Conservation (phyloP, 1,140 invertebrate species). For the Gonioctena quinquepunctata region DNA sequence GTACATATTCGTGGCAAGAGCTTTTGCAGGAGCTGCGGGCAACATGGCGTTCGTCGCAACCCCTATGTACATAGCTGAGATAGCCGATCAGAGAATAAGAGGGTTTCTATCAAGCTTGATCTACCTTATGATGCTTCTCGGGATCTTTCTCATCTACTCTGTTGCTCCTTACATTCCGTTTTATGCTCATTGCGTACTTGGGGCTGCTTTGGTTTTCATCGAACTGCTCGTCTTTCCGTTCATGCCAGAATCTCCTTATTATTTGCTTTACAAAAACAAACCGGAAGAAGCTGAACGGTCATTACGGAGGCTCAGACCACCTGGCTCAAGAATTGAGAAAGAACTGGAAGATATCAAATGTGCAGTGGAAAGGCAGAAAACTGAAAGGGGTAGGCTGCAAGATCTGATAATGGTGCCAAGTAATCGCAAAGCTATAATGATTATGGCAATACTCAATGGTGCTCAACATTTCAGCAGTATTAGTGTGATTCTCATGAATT, state of each 20-base stretch:
- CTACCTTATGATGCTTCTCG: conserved; percentile 47
- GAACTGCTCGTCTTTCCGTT: conserved; percentile 43
- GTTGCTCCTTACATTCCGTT: conserved; percentile 42
- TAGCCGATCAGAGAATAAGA: conserved; percentile 48
- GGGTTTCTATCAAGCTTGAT: conserved; percentile 44
- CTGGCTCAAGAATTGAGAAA: conserved; percentile 50
- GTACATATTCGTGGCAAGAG: conserved; percentile 59
- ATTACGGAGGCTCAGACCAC: conserved; percentile 60
- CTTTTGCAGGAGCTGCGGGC: conserved; percentile 33
- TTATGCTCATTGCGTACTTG: conserved; percentile 40
- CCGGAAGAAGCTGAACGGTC: conserved; percentile 58
- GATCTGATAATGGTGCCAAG: conserved; percentile 40
- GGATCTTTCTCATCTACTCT: conserved; percentile 41
- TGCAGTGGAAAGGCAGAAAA: conserved; percentile 40
- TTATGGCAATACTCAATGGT: conserved; percentile 59
- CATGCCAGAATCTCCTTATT: conserved; percentile 49
- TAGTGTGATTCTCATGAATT: conserved; percentile 64
- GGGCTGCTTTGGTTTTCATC: conserved; percentile 34
- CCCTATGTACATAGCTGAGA: conserved; percentile 52
- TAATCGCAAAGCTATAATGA: conserved; percentile 42
- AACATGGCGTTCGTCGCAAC: conserved; percentile 41
- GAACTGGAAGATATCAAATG: conserved; percentile 56
- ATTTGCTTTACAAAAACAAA: conserved; percentile 44
- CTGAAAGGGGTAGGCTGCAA: conserved; percentile 43
- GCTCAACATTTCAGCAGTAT: conserved; percentile 61